Evolutionary conservation across 2,888 invertebrate species (phyloP).

Genomic region (Rhamphomyia laevipes): DNA sequence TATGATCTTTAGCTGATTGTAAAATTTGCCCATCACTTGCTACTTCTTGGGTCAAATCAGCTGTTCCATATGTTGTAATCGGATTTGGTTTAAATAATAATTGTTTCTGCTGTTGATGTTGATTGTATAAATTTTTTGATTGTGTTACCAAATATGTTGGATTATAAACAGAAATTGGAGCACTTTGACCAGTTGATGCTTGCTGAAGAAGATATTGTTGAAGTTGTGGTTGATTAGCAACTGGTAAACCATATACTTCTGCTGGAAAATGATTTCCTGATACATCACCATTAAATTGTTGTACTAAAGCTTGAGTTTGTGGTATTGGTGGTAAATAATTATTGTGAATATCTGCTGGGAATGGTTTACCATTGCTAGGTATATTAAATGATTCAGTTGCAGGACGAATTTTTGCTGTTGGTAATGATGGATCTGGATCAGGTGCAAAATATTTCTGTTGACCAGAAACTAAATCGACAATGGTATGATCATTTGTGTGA

Average conservation of each 20-base stretch:
- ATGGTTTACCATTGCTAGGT: conserved; percentile 37
- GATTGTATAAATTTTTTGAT: conserved; percentile 35
- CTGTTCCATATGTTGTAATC: conserved; percentile 24
- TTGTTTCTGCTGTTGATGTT: conserved; percentile 28
- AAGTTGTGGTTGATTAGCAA: conserved; percentile 36
- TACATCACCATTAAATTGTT: conserved; percentile 31
- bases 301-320: conserved; percentile 30
- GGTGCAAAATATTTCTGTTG: conserved; percentile 40
- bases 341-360: conserved; percentile 31
- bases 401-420: conserved; percentile 34
- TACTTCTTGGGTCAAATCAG: conserved; percentile 32
- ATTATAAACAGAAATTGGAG: conserved; percentile 32
- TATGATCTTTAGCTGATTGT: conserved; percentile 30
- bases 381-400: conserved; percentile 34
- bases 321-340: conserved; percentile 28
- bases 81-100: conserved; percentile 43
- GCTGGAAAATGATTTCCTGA: conserved; percentile 35
- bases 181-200: conserved; percentile 24
- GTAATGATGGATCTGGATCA: conserved; percentile 40
- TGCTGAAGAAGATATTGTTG: conserved; percentile 30
- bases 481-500: conserved; percentile 35
- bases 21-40: conserved; percentile 36
- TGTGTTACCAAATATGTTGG: conserved; percentile 35
- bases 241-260: conserved; percentile 38
- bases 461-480: conserved; percentile 33